Conservation (phyloP, 2,113 vertebrate species). For the Daboia siamensis region DNA sequence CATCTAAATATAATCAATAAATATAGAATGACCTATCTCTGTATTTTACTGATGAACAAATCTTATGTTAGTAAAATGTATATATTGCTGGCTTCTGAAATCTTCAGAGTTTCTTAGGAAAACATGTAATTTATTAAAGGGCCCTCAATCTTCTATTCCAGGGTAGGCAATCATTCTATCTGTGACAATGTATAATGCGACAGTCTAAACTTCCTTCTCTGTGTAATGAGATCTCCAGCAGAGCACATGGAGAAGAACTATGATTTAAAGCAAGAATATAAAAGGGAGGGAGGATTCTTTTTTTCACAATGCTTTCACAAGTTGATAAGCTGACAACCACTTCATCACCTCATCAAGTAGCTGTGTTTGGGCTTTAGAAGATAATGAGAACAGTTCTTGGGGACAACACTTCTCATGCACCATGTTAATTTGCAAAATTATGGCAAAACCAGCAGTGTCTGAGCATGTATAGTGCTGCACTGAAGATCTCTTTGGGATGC, state of each 20-base stretch:
- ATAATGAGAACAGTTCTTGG: not conserved
- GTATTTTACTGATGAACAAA: not conserved
- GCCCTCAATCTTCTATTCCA: not conserved
- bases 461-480: not conserved
- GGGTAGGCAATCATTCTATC: not conserved
- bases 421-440: not conserved
- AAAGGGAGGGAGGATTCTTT: not conserved
- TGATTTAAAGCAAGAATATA: not conserved
- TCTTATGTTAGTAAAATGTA: not conserved
- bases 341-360: not conserved
- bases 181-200: not conserved
- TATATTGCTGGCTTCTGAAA: not conserved
- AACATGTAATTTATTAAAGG: not conserved
- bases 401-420: not conserved
- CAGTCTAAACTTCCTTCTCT: not conserved
- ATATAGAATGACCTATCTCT: not conserved
- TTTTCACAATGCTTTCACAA: not conserved
- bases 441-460: not conserved
- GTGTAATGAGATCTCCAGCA: not conserved
- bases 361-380: not conserved
- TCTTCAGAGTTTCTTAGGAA: not conserved
- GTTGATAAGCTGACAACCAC: not conserved
- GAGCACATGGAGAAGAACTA: not conserved
- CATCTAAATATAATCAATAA: not conserved
- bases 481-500: not conserved